Percentiles rank a stretch among this genome's conserved stretches.
Conservation (phyloP, 2,797 vertebrate genomes). For the Sandelia bainsii region DNA sequence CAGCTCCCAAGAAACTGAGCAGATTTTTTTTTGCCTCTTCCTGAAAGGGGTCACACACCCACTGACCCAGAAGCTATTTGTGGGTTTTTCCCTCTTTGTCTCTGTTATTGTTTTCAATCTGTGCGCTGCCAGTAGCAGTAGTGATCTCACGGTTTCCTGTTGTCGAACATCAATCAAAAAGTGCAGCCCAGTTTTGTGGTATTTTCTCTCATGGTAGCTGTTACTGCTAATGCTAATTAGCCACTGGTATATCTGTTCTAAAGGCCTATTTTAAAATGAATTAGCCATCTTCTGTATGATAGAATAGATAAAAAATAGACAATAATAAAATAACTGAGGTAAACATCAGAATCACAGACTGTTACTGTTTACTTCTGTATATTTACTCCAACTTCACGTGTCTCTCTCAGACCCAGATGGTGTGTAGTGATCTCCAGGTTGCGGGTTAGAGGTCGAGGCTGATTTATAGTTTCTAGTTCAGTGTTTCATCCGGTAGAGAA, state of each 20-base stretch:
- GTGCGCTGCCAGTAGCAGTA: not conserved
- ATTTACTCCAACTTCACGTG: too few species aligned
- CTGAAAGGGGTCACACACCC: slow-evolving; percentile 36
- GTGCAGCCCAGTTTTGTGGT: not conserved
- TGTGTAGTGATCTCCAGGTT: slow-evolving; percentile 25
- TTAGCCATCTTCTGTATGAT: too few species aligned
- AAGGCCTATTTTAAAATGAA: too few species aligned
- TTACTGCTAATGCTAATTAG: not conserved
- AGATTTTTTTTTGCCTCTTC: slow-evolving; percentile 29
- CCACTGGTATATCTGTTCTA: too few species aligned
- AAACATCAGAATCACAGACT: not conserved
- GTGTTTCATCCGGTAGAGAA: slow-evolving; percentile 45
- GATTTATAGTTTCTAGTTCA: slow-evolving; percentile 55
- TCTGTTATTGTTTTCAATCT: not conserved
- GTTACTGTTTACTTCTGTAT: not conserved
- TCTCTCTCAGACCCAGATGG: slow-evolving; percentile 49
- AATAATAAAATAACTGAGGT: slow-evolving; percentile 1
- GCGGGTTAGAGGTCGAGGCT: slow-evolving; percentile 46
- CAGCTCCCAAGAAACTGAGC: slow-evolving; percentile 32
- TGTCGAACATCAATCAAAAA: not conserved
- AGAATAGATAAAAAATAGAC: too few species aligned
- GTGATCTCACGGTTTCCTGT: not conserved
- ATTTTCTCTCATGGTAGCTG: too few species aligned
- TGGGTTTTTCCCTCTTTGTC: not conserved
- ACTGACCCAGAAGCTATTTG: slow-evolving; percentile 40